A percentile compares a stretch with the other conserved stretches of the same genome.
Evolutionary conservation across 2,797 vertebrate species (phyloP).

Genomic region (Leptatherina wallacei): DNA sequence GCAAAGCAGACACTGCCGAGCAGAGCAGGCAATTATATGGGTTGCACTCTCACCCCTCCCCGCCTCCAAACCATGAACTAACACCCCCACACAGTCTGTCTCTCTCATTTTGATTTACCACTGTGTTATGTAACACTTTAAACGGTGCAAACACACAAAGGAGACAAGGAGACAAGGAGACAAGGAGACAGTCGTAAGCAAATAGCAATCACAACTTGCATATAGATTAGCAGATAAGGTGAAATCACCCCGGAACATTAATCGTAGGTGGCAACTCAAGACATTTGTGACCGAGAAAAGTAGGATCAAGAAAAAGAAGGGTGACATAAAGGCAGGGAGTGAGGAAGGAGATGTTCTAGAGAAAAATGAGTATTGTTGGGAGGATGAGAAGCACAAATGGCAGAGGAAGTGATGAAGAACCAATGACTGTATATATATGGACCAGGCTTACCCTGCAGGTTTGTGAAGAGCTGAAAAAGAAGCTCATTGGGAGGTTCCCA

Average conservation of each 20-base stretch:
- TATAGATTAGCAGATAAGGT: background rate
- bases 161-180: conserved; percentile 7
- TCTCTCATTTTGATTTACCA: conserved; percentile 65
- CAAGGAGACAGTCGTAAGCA: conserved; percentile 16
- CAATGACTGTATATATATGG: no score
- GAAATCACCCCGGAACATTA: no score
- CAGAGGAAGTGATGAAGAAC: no score
- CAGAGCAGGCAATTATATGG: conserved; percentile 77
- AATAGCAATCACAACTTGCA: background rate
- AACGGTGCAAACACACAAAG: conserved; percentile 22
- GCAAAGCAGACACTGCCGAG: conserved; percentile 73
- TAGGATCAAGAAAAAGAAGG: background rate
- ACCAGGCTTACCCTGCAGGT: no score
- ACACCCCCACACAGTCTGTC: conserved; percentile 62
- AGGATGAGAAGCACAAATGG: no score
- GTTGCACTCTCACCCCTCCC: conserved; percentile 40
- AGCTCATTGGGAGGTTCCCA: no score
- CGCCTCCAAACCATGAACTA: conserved; percentile 56
- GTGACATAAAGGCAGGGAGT: background rate
- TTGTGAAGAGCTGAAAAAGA: no score
- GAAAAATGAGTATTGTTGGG: no score
- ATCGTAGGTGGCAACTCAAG: no score
- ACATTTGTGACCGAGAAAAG: no score
- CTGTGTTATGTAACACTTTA: conserved; percentile 57
- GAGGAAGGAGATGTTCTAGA: background rate